These are phyloP conservation scores for Zingel zingel DNA, from an alignment of 2,113 vertebrate genomes.

Conservation along the genomic window DNA sequence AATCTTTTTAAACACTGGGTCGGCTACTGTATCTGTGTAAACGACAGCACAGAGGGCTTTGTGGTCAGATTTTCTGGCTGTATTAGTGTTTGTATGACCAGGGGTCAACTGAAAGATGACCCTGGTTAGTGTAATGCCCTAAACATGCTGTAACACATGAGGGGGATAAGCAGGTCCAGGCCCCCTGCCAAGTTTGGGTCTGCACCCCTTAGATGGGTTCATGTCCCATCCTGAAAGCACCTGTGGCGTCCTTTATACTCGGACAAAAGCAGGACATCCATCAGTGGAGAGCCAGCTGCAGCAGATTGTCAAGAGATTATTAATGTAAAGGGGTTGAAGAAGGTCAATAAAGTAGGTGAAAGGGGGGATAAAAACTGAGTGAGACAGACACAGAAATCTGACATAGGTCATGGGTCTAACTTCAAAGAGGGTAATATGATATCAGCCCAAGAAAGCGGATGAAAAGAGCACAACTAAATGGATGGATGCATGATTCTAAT, in stretches of 20 bases:
- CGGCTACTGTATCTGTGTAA: slow-evolving; percentile 18
- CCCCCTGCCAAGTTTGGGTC: slow-evolving; percentile 21
- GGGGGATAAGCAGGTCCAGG: slow-evolving; percentile 11
- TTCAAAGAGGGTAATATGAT: slow-evolving; percentile 48
- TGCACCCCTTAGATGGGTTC: slow-evolving; percentile 1
- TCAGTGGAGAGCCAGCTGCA: slow-evolving; percentile 66
- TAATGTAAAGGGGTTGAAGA: slow-evolving; percentile 28
- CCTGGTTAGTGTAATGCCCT: slow-evolving; percentile 54
- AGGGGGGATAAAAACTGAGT: not conserved
- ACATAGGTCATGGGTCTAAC: slow-evolving; percentile 2
- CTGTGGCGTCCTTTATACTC: slow-evolving; percentile 4
- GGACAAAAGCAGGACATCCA: slow-evolving; percentile 52
- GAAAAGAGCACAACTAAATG: slow-evolving; percentile 8
- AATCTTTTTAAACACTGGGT: slow-evolving; percentile 4
- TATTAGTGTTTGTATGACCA: slow-evolving; percentile 39
- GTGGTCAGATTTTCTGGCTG: slow-evolving; percentile 37
- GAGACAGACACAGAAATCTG: not conserved
- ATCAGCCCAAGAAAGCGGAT: not conserved
- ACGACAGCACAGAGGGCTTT: slow-evolving; percentile 37
- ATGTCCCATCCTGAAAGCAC: slow-evolving; percentile 27
- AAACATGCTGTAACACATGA: slow-evolving; percentile 58
- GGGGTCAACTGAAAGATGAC: slow-evolving; percentile 66
- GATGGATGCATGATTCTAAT: slow-evolving; percentile 21
- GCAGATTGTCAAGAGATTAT: slow-evolving; percentile 54
- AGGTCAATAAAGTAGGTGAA: slow-evolving; percentile 24